These are phyloP conservation scores for Ovibos moschatus DNA, from an alignment of 2,113 vertebrate genomes.

Conservation along the genomic window DNA sequence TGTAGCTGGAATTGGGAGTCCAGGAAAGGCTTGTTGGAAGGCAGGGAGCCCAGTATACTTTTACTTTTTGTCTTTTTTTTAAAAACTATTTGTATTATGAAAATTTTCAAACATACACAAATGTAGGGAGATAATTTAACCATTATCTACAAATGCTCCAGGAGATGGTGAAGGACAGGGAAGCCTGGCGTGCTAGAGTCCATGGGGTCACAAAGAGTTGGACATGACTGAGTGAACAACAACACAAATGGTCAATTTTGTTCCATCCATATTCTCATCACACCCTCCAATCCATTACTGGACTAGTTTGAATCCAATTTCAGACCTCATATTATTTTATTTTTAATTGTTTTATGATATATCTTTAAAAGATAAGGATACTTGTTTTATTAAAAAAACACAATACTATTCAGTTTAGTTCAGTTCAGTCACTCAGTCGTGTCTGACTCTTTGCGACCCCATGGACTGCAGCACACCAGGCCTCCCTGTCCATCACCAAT, in stretches of 20 bases:
- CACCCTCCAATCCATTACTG: neutral
- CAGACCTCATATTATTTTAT: neutral
- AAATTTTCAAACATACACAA: neutral
- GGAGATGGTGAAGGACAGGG: neutral
- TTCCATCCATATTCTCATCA: neutral
- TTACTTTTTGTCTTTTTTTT: neutral
- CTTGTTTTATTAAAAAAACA: neutral
- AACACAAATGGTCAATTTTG: neutral
- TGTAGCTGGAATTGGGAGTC: neutral
- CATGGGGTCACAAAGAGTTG: rapidly evolving
- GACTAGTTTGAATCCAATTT: neutral
- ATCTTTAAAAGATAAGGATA: neutral
- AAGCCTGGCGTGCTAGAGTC: neutral
- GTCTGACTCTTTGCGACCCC: neutral
- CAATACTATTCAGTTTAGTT: neutral
- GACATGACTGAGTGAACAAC: neutral
- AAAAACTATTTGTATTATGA: neutral
- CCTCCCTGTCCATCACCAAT: neutral
- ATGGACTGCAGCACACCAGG: neutral
- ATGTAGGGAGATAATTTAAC: neutral
- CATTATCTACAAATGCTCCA: neutral
- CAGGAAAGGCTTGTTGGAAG: neutral
- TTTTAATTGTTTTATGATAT: neutral
- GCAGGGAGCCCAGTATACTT: neutral
- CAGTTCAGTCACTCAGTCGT: neutral